phyloP scores from a whole-genome alignment of 2,888 invertebrate species.

The Volucella inflata region DNA sequence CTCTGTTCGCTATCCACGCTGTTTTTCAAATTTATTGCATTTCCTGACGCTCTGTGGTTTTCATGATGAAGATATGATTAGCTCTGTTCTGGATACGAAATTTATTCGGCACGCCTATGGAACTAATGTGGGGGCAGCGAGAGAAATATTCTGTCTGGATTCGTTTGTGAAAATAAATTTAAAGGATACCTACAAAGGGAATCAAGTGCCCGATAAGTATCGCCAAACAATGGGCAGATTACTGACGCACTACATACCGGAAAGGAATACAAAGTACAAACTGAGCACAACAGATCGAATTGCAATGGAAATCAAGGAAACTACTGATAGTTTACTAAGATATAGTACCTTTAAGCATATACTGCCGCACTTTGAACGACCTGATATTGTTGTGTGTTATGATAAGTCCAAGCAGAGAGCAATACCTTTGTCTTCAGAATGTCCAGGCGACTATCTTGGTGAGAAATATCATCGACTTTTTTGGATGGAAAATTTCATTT shows the following conservation, averaged over 20 bases:
- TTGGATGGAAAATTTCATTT: background rate
- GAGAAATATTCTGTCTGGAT: slow-evolving; percentile 88
- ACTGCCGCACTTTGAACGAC: slow-evolving; percentile 88
- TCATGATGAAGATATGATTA: slow-evolving; percentile 86
- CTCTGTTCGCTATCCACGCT: slow-evolving; percentile 85
- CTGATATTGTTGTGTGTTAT: slow-evolving; percentile 87
- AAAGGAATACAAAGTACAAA: slow-evolving; percentile 84
- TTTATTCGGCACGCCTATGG: slow-evolving; percentile 86
- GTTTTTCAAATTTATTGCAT: slow-evolving; percentile 86
- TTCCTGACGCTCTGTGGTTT: slow-evolving; percentile 86
- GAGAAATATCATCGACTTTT: slow-evolving; percentile 17
- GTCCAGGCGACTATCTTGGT: slow-evolving; percentile 85
- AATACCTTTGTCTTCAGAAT: slow-evolving; percentile 84
- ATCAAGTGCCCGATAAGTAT: slow-evolving; percentile 84
- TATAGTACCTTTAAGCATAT: slow-evolving; percentile 85
- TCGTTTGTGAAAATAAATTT: slow-evolving; percentile 84
- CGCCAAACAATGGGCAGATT: slow-evolving; percentile 86
- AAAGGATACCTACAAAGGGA: slow-evolving; percentile 84
- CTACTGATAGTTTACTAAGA: slow-evolving; percentile 84
- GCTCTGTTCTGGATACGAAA: slow-evolving; percentile 85
- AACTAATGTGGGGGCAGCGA: slow-evolving; percentile 83
- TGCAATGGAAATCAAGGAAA: slow-evolving; percentile 85
- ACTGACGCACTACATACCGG: slow-evolving; percentile 86
- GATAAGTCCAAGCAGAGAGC: slow-evolving; percentile 84
- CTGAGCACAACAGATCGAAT: slow-evolving; percentile 86